Base-by-base conservation (phyloP, 1,140 invertebrate genomes). In the Glossosoma conforme region DNA sequence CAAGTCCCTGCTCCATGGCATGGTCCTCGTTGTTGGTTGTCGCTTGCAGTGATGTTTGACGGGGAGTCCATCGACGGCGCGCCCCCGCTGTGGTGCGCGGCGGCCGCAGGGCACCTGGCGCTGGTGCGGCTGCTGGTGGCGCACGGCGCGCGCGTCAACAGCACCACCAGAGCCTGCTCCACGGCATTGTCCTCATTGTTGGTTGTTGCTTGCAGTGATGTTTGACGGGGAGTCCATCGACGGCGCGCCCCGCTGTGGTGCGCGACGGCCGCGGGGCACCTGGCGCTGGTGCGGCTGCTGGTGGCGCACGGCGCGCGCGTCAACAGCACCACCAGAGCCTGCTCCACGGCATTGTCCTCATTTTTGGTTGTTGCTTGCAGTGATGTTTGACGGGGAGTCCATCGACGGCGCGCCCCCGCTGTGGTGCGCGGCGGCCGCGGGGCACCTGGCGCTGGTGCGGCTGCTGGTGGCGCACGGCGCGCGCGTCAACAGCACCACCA, bases 151-250 rank as follows among this genome's bases (percentile, higher is more conserved):
- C 82, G 86, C 61, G 87, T 96, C 20, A 95, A 96, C 69, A 86
- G 87, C 36, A 91, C 87, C 11, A 95, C 92, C 1, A 78, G 85
- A 51, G 95, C 91, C 17, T 91, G 93, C 67, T 94, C 91, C 44
- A 95, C 92, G 10, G 92, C 93, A 1, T 72, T 93, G n/a, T n/a
- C n/a, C n/a, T n/a, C n/a, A n/a, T n/a, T n/a, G n/a, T n/a, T n/a
- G n/a, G n/a, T n/a, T n/a, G n/a, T n/a, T n/a, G n/a, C n/a, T 80
- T 64, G 58, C 75, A 84, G 93, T 97, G 54, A 89, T 89, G 57
- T 97, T 97, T 66, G 93, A 97, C 67, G 92, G 92, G 13, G 93
- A 97, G 65, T 94, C 89, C 22, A 96, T 98, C 63, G 93, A 97
- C 70, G 91, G 88, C 54, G 93, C 93, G 1, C 91, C 93, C 91